Conservation (phyloP, 1,140 invertebrate species). For the Drosophila hydei region DNA sequence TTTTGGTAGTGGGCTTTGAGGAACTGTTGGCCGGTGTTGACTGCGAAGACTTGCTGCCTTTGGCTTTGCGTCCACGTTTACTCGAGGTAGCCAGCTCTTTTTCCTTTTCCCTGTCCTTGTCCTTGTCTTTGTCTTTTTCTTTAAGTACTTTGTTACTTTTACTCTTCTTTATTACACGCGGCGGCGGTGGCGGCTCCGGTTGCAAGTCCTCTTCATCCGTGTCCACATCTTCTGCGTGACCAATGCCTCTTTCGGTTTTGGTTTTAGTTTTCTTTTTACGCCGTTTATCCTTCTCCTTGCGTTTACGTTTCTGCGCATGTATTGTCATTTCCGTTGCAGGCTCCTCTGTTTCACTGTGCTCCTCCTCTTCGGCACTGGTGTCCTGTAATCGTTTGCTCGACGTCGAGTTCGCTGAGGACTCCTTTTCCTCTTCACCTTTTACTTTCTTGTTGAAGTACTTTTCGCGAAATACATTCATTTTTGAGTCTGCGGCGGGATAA, state of each 20-base stretch:
- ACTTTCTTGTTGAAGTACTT: conserved; percentile 80
- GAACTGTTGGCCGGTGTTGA: conserved; percentile 8
- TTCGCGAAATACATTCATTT: conserved; percentile 83
- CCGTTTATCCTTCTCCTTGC: conserved; percentile 82
- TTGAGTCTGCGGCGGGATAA: conserved; percentile 85
- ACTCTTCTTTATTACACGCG: conserved; percentile 40
- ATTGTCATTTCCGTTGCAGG: conserved; percentile 66
- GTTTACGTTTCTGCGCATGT: conserved; percentile 75
- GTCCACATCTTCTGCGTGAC: conserved; percentile 42
- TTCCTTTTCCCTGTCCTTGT: conserved; percentile 35
- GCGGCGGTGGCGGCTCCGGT: conserved; percentile 62
- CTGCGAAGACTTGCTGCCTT: conserved; percentile 45
- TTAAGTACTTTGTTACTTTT: conserved; percentile 58
- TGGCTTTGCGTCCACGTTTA: conserved; percentile 58
- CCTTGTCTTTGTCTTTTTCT: conserved; percentile 59
- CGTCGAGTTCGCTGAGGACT: conserved; percentile 22
- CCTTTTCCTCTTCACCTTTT: conserved; percentile 58
- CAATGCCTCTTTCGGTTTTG: conserved; percentile 51
- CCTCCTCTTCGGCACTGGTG: conserved; percentile 52
- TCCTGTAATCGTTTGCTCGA: conserved; percentile 34
- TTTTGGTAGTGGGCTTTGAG: conserved; percentile 50
- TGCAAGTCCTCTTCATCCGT: conserved; percentile 82
- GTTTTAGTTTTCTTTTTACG: conserved; percentile 84
- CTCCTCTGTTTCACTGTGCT: conserved; percentile 72
- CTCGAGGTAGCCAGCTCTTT: conserved; percentile 14